Base-by-base conservation (phyloP, 1,140 invertebrate species). In the Eulimnadia texana region DNA sequence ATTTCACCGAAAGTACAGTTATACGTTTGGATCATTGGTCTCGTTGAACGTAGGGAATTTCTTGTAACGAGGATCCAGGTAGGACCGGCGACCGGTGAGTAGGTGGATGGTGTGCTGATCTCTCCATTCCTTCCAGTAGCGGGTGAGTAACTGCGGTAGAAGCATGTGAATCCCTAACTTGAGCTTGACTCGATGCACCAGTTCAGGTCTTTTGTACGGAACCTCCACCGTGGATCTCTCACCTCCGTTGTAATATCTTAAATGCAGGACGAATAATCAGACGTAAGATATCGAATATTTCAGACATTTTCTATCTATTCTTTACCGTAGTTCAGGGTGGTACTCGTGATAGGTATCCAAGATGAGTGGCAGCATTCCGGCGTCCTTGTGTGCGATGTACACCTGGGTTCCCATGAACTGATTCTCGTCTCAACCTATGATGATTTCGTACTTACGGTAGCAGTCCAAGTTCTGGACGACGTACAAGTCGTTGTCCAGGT, bases 401-500 rank as follows among this genome's bases (percentile, higher is more conserved):
- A 73, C 60, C 65, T 72, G 71, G 47, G 66, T 69, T 13, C 69
- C 71, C 52, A 73, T 66, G 33, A 64, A 66, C 51, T 70, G 62
- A 49, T 66, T 63, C n/a, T 63, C 33, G 23, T 67, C 65, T 73
- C 73, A 74, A 11, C 72, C 74, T 28, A 76, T 57, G 6, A 68
- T 63, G 66, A 74, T 73, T 66, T 74, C 73, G 65, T 68, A 74
- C 49, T 66, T 66, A 24, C 72, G 62, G 60, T 72, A 75, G 25
- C 67, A 47, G 62, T 75, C 65, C 28, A 76, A 66, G 3, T 69
- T 66, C 52, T 72, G 69, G 2, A 76, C 64, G 23, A 76, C 63
- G 28, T 72, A 66, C 10, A 69, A 64, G 67, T 76, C 74, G 33
- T 68, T 70, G 63, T 76, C 74, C 1, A 76, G 62, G 63, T 70